A percentile compares a stretch with the other conserved stretches of the same genome.
phyloP scores from a whole-genome alignment of 2,113 vertebrate genomes.

The Engystomops pustulosus region DNA sequence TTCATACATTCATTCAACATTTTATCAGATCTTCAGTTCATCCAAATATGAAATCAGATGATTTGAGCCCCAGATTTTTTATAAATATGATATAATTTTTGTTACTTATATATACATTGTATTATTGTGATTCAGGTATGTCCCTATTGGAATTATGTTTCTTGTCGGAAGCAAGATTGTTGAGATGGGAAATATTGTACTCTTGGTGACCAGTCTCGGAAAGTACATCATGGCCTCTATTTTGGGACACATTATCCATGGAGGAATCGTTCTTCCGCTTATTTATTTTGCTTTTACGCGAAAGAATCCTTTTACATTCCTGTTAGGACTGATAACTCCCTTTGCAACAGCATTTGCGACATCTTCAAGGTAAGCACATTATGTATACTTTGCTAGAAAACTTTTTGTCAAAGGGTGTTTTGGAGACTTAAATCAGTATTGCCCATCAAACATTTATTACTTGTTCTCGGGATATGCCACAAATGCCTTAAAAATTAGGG shows the following conservation, averaged over 20 bases:
- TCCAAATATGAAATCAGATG: background rate
- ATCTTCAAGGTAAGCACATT: conserved; percentile 94
- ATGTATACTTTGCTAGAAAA: too few relatives aligned
- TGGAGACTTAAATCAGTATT: too few relatives aligned
- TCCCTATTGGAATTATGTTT: conserved; percentile 95
- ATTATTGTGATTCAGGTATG: conserved; percentile 80
- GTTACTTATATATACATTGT: too few relatives aligned
- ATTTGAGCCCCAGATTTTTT: background rate
- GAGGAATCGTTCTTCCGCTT: conserved; percentile 89
- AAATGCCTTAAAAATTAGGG: too few relatives aligned
- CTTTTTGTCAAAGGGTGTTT: too few relatives aligned
- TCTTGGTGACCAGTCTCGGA: conserved; percentile 91
- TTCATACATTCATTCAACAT: too few relatives aligned
- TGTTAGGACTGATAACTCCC: conserved; percentile 92
- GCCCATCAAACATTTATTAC: too few relatives aligned
- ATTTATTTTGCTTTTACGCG: conserved; percentile 92
- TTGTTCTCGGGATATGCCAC: too few relatives aligned
- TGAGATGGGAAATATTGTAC: conserved; percentile 92
- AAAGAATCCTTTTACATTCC: conserved; percentile 92
- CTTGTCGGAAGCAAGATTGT: conserved; percentile 98
- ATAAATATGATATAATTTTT: background rate
- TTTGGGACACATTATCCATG: conserved; percentile 94
- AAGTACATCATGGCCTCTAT: conserved; percentile 97
- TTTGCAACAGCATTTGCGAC: conserved; percentile 96
- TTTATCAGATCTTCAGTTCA: too few relatives aligned